phyloP scores from a whole-genome alignment of 2,113 vertebrate genomes.

The Actinemys pallida region DNA sequence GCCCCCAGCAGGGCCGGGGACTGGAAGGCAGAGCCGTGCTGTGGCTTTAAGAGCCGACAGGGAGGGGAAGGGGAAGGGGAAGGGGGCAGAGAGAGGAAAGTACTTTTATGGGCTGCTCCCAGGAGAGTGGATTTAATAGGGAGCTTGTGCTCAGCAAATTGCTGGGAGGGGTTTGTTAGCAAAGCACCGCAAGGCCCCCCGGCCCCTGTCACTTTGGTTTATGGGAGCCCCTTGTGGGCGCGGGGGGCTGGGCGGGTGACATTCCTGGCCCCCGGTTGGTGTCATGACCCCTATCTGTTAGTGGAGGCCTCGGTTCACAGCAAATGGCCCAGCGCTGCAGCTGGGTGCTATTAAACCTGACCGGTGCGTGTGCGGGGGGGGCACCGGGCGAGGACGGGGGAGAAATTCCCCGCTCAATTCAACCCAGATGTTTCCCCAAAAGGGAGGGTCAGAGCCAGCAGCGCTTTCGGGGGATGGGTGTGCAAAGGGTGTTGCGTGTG shows the following conservation, averaged over 20 bases:
- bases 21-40: no score
- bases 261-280: neutral
- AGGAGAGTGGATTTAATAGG: conserved; percentile 76
- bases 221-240: neutral
- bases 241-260: neutral
- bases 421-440: conserved; percentile 51
- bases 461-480: neutral
- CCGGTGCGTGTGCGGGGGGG: conserved; percentile 7
- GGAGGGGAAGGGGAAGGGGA: conserved; percentile 7
- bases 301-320: conserved; percentile 32
- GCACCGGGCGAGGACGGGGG: neutral
- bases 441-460: neutral
- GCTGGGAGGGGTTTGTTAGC: conserved; percentile 75
- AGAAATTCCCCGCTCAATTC: conserved; percentile 53
- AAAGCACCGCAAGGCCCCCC: conserved; percentile 54
- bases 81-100: conserved; percentile 59
- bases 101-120: conserved; percentile 68
- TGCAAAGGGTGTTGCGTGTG: neutral
- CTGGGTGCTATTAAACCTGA: conserved; percentile 70
- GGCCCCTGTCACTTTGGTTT: conserved; percentile 36
- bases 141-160: conserved; percentile 78
- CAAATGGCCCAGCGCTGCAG: conserved; percentile 59
- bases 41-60: neutral
- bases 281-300: conserved; percentile 55
- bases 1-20: no score